Evolutionary conservation across 2,888 invertebrate species (phyloP).

Genomic region (Xanthorhoe designata): DNA sequence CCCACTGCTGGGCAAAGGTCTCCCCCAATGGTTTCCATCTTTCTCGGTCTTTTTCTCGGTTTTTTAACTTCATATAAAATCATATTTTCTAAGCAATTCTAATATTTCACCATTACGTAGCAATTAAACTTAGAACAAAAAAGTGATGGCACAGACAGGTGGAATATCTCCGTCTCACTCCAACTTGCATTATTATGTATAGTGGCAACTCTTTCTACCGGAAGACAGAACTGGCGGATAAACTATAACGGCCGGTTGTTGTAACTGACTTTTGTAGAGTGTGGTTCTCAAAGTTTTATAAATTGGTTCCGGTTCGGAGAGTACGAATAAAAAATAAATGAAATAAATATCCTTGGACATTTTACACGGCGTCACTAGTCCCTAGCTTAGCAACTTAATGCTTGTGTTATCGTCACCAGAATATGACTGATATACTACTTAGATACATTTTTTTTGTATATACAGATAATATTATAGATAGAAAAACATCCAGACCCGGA

Average conservation of each 20-base stretch:
- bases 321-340: not conserved
- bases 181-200: slow-evolving; percentile 32
- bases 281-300: slow-evolving; percentile 61
- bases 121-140: slow-evolving; percentile 62
- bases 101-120: slow-evolving; percentile 73
- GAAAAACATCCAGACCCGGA: too few relatives aligned
- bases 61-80: too few relatives aligned
- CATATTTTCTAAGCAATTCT: slow-evolving; percentile 23
- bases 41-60: too few relatives aligned
- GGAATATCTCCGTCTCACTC: slow-evolving; percentile 61
- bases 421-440: too few relatives aligned
- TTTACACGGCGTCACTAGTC: too few relatives aligned
- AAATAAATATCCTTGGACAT: too few relatives aligned
- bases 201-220: slow-evolving; percentile 63
- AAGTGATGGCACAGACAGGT: slow-evolving; percentile 71
- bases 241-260: slow-evolving; percentile 80
- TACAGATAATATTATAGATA: too few relatives aligned
- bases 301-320: slow-evolving; percentile 33
- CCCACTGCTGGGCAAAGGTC: too few relatives aligned
- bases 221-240: slow-evolving; percentile 71
- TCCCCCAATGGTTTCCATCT: too few relatives aligned
- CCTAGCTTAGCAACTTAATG: too few relatives aligned
- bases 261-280: slow-evolving; percentile 78
- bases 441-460: too few relatives aligned
- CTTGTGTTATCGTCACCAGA: too few relatives aligned